Evolutionary conservation across 23 tunicate genomes (phyloP).

Genomic region (Diplosoma virens): DNA sequence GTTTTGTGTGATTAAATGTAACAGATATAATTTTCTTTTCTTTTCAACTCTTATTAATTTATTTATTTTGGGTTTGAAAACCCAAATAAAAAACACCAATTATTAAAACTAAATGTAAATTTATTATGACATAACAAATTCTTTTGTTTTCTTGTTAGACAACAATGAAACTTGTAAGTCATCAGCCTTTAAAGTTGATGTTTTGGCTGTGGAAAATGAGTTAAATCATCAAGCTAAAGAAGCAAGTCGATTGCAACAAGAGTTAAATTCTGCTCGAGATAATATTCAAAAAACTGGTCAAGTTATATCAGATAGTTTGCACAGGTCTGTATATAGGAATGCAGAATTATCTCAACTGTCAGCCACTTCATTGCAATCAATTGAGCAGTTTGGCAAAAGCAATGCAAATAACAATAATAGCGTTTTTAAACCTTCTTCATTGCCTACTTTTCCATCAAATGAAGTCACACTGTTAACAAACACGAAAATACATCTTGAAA

Average conservation of each 20-base stretch:
- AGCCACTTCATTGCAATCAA: too few relatives aligned
- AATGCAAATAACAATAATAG: slow-evolving; percentile 44
- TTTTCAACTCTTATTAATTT: too few relatives aligned
- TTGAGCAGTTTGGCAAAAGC: too few relatives aligned
- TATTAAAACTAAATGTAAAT: too few relatives aligned
- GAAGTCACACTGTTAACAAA: slow-evolving; percentile 42
- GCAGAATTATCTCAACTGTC: background rate
- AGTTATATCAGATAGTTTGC: slow-evolving; percentile 5
- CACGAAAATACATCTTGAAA: slow-evolving; percentile 63
- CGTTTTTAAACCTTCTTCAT: background rate
- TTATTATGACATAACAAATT: too few relatives aligned
- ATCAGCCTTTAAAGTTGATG: too few relatives aligned
- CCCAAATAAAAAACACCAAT: too few relatives aligned
- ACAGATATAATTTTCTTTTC: too few relatives aligned
- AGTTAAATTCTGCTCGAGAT: slow-evolving; percentile 32
- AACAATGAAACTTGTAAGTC: too few relatives aligned
- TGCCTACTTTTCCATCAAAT: background rate
- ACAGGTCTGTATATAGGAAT: background rate
- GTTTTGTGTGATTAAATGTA: too few relatives aligned
- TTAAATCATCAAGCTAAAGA: slow-evolving; percentile 40
- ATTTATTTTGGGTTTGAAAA: too few relatives aligned
- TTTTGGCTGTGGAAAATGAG: slow-evolving; percentile 27
- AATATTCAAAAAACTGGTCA: slow-evolving; percentile 26
- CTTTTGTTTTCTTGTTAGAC: too few relatives aligned
- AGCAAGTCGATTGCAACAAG: slow-evolving; percentile 39